These are phyloP conservation scores for Sylvietta virens DNA, from an alignment of 2,113 vertebrate species.

Conservation along the genomic window DNA sequence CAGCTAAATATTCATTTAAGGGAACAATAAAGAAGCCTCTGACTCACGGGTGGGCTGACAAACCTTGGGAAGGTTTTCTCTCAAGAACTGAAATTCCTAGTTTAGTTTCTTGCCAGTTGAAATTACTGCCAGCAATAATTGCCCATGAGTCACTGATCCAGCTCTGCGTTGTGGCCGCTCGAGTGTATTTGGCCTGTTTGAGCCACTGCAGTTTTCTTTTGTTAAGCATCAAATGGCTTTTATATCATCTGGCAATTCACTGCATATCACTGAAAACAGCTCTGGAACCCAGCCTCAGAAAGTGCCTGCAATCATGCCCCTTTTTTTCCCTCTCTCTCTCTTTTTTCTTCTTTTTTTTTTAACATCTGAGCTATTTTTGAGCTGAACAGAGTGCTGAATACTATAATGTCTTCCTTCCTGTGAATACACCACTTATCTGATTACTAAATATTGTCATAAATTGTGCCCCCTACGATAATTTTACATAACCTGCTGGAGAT, in stretches of 20 bases:
- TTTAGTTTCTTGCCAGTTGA: not conserved
- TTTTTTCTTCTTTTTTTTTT: not conserved
- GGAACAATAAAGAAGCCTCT: not conserved
- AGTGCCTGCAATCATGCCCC: slow-evolving; percentile 14
- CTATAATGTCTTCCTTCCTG: slow-evolving; percentile 20
- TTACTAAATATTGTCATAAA: slow-evolving; percentile 37
- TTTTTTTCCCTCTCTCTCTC: not conserved
- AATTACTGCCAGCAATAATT: not conserved
- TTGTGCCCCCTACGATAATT: not conserved
- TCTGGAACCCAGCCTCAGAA: not conserved
- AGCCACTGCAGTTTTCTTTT: not conserved
- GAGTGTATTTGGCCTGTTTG: not conserved
- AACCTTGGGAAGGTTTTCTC: not conserved
- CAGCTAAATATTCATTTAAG: not conserved
- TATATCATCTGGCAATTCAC: not conserved
- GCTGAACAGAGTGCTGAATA: not conserved
- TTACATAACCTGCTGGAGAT: not conserved
- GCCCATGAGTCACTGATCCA: slow-evolving; percentile 1
- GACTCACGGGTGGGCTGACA: not conserved
- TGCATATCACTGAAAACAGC: not conserved
- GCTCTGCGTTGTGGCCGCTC: not conserved
- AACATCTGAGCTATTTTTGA: slow-evolving; percentile 39
- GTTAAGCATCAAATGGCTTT: slow-evolving; percentile 4
- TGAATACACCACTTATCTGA: slow-evolving; percentile 45
- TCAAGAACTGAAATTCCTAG: not conserved